Base-by-base conservation (phyloP, 2,888 invertebrate species). In the Polydrusus tereticollis region DNA sequence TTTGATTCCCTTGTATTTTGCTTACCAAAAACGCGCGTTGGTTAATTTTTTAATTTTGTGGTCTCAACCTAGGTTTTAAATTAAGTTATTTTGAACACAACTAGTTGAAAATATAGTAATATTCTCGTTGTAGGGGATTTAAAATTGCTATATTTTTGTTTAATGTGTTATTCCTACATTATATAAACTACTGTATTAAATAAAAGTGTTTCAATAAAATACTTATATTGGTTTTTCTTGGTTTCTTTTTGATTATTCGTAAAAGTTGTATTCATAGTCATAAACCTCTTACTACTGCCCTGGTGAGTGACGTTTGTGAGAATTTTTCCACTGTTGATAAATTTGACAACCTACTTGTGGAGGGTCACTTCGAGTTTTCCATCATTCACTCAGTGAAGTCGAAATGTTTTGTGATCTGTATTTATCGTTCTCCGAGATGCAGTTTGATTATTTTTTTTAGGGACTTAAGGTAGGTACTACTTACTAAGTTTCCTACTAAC, bases 101-200 rank as follows among this genome's bases (percentile, higher is more conserved):
- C 75, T 65, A 45, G 52, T 65, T 59, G 26, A 66, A 74, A 72
- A 73, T 72, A 52, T 58, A 74, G 74, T 77, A 76, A 75, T 75
- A 80, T 47, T 83, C 84, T 84, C 83, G 83, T 84, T 83, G 63
- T 80, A 83, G 78, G 81, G 82, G 82, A 80, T 80, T 78, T 72
- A 73, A 75, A 74, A 75, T 76, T 76, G 77, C 81, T 82, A 79
- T 80, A 81, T 76, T 77, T 82, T 83, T 80, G 77, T 82, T 81
- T 79, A 78, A 80, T 82, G 83, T 84, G 83, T 84, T 84, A 82
- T 81, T 82, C 80, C 83, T 82, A 82, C 80, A 84, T 83, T 82
- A 82, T 81, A 80, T 81, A 55, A 67, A 74, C 62, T 79, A 80
- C 77, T 85, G 84, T 85, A 85, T 82, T 83, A 83, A 82, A 80